Base-by-base conservation (phyloP, 2,797 vertebrate genomes). In the Etheostoma perlongum region DNA sequence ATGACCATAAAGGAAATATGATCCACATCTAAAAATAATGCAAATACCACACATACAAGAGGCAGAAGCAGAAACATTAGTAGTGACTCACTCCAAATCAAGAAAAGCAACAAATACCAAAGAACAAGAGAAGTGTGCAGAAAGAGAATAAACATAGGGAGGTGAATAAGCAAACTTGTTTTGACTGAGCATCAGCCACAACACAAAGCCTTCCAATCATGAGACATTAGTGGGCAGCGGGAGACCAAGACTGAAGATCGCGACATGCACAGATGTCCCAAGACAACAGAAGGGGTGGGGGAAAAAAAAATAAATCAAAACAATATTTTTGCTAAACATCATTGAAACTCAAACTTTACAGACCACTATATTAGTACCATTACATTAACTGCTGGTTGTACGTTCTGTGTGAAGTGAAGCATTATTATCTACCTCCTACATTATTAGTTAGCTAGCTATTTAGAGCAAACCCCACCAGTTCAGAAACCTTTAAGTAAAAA, bases 361-460 rank as follows among this genome's bases (percentile, higher is more conserved):
- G 23, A 64, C 18, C 15, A 10, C 4, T 58, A 11, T 0, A 15
- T 15, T 36, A 4, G 2, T 18, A 27, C 21, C 47, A 61, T 23
- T 52, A 52, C 21, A 61, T 40, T 11, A 27, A 21, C 14, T 44
- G 4, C 40, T 33, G 27, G 11, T 59, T 23, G 23, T 48, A 30
- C 16, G 42, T 49, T 21, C 19, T 48, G 7, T 54, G 12, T 48
- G 7, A 49, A 44, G 15, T 18, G 12, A 64, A 44, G 3, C 25
- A 16, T 21, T 15, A 16, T 33, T 14, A 36, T 55, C n/a, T 30
- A 54, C 21, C n/a, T 21, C 23, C 16, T 23, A 65, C 1, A 36
- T 59, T 57, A 11, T 2, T 6, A 16, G 8, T 25, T 40, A 18
- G 23, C 63, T 67, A 54, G 52, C 62, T 49, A 46, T 57, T 82